Base-by-base conservation (phyloP, 2,113 vertebrate genomes). In the Scalopus aquaticus region DNA sequence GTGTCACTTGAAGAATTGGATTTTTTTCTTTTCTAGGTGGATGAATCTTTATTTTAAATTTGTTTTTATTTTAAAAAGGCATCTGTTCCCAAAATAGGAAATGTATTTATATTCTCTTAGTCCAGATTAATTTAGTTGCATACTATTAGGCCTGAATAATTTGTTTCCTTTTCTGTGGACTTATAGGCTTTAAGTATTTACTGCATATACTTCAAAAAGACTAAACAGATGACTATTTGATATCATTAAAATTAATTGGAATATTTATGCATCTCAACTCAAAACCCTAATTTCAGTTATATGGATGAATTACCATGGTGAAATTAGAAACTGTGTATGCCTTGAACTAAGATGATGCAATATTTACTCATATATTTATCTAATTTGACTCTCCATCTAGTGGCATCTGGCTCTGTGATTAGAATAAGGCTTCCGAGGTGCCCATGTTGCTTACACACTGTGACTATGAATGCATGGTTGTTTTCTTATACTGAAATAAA, bases 181-280 rank as follows among this genome's bases (percentile, higher is more conserved):
- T 94, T 94, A 92, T 58, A 84, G 39, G 56, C 89, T 97, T 96
- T 82, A 96, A 95, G 88, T 78, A 95, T 62, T 78, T 16, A 58
- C 9, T 91, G 35, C 1, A 19, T 76, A 49, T 76, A 77, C 82
- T 79, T 91, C 5, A 1, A 62, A 86, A 92, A 82, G 46, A 72
- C 58, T 65, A 80, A 87, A 67, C 62, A 85, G 54, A 70, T 81
- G 76, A 79, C 46, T 73, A 82, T 85, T 73, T 67, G 70, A 72
- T 87, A 44, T 28, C 74, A 17, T 30, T 95, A 91, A 79, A 46
- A 88, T 85, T 90, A 94, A 91, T 26, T 62, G 32, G 16, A 15
- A 72, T 79, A 39, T 79, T 77, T 95, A 54, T 67, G 4, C 26
- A 89, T 91, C 65, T 78, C 58, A 91, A 83, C 30, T 86, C 13